Percentiles rank a stretch among this genome's conserved stretches.
Conservation (phyloP, 37 sponge, comb jelly and placozoan genomes). For the Ianthella basta region DNA sequence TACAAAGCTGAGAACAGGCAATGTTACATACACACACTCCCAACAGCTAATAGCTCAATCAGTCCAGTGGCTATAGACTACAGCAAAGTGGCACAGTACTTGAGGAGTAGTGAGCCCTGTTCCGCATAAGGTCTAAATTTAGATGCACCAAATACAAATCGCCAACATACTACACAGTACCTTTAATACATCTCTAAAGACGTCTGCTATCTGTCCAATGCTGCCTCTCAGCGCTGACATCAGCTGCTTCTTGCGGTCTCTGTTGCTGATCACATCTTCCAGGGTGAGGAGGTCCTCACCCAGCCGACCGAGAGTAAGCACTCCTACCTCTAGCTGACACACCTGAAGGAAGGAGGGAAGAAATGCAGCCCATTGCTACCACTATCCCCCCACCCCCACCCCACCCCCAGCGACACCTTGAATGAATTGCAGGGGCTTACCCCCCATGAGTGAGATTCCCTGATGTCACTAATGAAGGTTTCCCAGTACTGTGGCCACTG, state of each 20-base stretch:
- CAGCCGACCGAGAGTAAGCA: not conserved
- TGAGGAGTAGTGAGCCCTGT: no score
- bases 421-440: not conserved
- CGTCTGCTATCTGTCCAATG: conserved; percentile 58
- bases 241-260: conserved; percentile 26
- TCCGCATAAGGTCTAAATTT: no score
- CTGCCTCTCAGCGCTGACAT: conserved; percentile 5
- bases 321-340: not conserved
- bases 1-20: not conserved
- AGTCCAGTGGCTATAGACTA: no score
- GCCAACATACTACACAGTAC: conserved; percentile 2
- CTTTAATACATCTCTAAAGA: conserved; percentile 60
- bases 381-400: not conserved
- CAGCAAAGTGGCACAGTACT: no score
- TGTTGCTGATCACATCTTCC: not conserved
- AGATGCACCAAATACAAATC: no score
- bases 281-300: conserved; percentile 11
- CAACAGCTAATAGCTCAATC: no score
- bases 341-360: not conserved
- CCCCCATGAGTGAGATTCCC: not conserved
- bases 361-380: not conserved
- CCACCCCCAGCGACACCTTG: not conserved
- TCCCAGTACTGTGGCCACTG: conserved; percentile 29
- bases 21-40: not conserved
- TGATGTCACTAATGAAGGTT: conserved; percentile 6